Evolutionary conservation across 2,888 invertebrate genomes (phyloP).

Genomic region (Dolomedes plantarius): DNA sequence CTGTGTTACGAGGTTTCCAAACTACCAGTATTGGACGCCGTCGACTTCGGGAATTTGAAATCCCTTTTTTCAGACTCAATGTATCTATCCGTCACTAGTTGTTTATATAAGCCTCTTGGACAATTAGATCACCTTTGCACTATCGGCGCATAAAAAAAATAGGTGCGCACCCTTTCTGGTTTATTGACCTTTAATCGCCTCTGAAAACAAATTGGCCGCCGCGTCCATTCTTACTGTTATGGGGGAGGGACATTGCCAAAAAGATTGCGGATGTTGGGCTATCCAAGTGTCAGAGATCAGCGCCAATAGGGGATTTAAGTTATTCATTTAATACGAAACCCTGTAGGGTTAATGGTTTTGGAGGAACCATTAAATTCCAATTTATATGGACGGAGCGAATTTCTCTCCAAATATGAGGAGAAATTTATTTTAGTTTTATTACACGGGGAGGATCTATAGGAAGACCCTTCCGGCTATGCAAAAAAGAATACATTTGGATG

Average conservation of each 20-base stretch:
- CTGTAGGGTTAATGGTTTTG: slow-evolving; percentile 59
- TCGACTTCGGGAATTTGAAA: no score
- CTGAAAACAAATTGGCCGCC: slow-evolving; percentile 48
- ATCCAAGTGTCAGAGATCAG: slow-evolving; percentile 63
- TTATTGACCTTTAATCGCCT: slow-evolving; percentile 63
- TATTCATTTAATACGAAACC: slow-evolving; percentile 63
- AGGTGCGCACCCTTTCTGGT: slow-evolving; percentile 43
- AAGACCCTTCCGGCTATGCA: slow-evolving; percentile 16
- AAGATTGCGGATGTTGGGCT: slow-evolving; percentile 43
- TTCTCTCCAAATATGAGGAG: slow-evolving; percentile 19
- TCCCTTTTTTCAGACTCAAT: neutral
- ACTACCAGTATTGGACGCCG: no score
- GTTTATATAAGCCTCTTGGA: neutral
- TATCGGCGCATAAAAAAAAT: neutral
- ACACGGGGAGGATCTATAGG: neutral
- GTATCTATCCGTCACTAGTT: neutral
- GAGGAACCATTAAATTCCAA: slow-evolving; percentile 67
- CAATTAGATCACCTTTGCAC: neutral
- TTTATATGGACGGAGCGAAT: slow-evolving; percentile 49
- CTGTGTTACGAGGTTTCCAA: no score
- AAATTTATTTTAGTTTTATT: slow-evolving; percentile 11
- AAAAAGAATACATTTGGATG: neutral
- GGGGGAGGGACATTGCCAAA: slow-evolving; percentile 47
- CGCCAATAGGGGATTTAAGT: slow-evolving; percentile 54
- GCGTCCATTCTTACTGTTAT: slow-evolving; percentile 15